Conservation (phyloP, 2,113 vertebrate genomes). For the Cynopterus brachyotis region DNA sequence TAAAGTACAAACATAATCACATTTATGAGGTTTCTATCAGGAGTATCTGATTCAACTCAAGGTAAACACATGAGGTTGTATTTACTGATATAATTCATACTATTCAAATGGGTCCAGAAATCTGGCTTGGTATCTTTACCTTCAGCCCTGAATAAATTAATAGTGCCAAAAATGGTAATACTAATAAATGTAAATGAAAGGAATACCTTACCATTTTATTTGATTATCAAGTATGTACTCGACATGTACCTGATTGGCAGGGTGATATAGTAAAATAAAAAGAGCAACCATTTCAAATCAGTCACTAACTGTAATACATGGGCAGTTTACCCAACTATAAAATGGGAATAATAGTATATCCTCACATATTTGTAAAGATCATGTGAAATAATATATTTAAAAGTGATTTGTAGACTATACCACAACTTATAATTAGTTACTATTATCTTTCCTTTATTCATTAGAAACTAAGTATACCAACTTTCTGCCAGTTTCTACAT, state of each 20-base stretch:
- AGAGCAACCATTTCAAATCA: constrained; percentile 41
- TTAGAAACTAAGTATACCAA: neutral
- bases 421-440: neutral
- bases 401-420: neutral
- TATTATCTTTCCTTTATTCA: neutral
- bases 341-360: neutral
- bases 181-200: constrained; percentile 27
- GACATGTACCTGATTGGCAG: neutral
- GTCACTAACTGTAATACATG: neutral
- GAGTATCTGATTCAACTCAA: constrained; percentile 14
- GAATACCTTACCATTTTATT: neutral
- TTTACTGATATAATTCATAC: constrained; percentile 53
- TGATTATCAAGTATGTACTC: neutral
- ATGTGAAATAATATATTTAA: constrained; percentile 2
- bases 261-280: neutral
- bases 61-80: neutral
- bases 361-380: neutral
- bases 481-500: neutral
- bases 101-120: constrained; percentile 28
- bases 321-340: neutral
- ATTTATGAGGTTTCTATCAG: constrained; percentile 45
- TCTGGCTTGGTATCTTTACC: neutral
- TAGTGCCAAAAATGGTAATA: neutral
- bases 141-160: constrained; percentile 31
- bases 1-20: constrained; percentile 38